Base-by-base conservation (phyloP, 2,888 invertebrate species). In the Pelosia muscerda region DNA sequence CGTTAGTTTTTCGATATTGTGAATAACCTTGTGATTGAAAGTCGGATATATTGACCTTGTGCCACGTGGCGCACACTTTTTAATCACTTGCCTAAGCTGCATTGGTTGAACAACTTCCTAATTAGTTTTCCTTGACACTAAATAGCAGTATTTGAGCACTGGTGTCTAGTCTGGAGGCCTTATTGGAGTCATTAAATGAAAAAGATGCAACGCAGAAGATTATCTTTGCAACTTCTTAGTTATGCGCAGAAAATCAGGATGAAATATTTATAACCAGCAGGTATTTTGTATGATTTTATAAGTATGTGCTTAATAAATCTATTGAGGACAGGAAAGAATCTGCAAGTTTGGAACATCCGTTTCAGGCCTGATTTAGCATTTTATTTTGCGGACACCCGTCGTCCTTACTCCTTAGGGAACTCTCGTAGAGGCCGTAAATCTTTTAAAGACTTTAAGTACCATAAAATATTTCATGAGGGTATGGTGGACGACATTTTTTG, bases 81-180 rank as follows among this genome's bases (percentile, higher is more conserved):
- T 59, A 38, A 59, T 23, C 23, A 38, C 15, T 59, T 59, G 34
- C 34, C 23, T 38, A 15, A 38, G 23, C 22, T 15, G 23, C 10
- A 19, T 23, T 38, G 22, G 23, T 38, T 10, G 38, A 59, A 59
- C 10, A 19, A 34, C 58, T 34, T 58, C 34, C 38, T 38, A 38
- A 59, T 34, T 19, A 19, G 59, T 38, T 59, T 11, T 15, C 59
- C 59, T 59, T 59, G 59, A 59, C 38, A 59, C 59, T 19, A n/a
- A 59, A 19, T 22, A 59, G 8, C 49, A n/a, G 49, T n/a, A 15
- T 49, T 49, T 49, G 49, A 49, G 49, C 9, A n/a, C n/a, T n/a
- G 19, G n/a, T 49, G 2, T n/a, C n/a, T 49, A n/a, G 49, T 49
- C 49, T 49, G 49, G 19, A 2, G 11, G n/a, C 11, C n/a, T 54